These are phyloP conservation scores for Neomorphus geoffroyi DNA, from an alignment of 2,797 vertebrate genomes.

Conservation along the genomic window DNA sequence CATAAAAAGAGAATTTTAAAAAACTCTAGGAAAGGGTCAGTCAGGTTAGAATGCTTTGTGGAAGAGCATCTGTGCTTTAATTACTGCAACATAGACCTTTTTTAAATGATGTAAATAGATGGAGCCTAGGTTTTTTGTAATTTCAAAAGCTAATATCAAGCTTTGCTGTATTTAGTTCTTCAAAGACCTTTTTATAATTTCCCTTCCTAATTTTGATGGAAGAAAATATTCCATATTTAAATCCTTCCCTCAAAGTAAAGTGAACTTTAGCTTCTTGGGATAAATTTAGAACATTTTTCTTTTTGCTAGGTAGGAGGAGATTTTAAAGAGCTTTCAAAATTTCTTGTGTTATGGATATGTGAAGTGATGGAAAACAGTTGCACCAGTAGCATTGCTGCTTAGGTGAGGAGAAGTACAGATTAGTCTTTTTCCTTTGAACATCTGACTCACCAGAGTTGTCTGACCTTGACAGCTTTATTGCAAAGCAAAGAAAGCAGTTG, in stretches of 20 bases:
- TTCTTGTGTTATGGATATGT: not conserved
- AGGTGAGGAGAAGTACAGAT: not conserved
- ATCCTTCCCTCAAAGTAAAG: not conserved
- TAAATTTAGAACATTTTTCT: constrained; percentile 13
- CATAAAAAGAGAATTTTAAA: not conserved
- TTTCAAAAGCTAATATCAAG: not conserved
- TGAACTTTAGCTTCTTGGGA: not conserved
- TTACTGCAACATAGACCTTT: not conserved
- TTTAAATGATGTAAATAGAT: not conserved
- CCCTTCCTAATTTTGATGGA: not conserved
- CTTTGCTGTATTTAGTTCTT: not conserved
- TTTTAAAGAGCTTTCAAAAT: constrained; percentile 5
- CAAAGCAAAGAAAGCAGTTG: not conserved
- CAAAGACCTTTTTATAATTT: not conserved
- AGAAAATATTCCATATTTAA: not conserved
- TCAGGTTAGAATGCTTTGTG: not conserved
- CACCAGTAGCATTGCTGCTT: not conserved
- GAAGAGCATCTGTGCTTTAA: not conserved
- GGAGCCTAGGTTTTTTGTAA: not conserved
- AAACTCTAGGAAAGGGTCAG: not conserved
- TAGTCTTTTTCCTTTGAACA: not conserved
- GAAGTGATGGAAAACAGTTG: not conserved
- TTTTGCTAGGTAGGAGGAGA: not conserved
- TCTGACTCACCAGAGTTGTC: not conserved
- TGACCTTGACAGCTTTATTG: not conserved